A percentile compares a stretch with the other conserved stretches of the same genome.
These are phyloP conservation scores for Solenopsis invicta DNA, from an alignment of 1,140 invertebrate species.

Conservation along the genomic window DNA sequence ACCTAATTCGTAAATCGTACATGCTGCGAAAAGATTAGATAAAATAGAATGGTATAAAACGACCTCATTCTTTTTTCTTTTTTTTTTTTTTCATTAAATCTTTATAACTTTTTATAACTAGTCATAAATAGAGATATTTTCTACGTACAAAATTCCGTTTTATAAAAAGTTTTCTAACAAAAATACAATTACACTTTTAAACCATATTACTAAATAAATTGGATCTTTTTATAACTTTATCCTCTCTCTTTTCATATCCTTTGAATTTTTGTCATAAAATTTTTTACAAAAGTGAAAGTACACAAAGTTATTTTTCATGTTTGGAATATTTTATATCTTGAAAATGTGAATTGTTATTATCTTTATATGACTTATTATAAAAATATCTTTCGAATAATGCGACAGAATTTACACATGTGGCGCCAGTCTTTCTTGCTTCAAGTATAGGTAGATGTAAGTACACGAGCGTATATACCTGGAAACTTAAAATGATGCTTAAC, in stretches of 20 bases:
- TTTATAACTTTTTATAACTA: neutral
- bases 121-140: neutral
- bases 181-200: neutral
- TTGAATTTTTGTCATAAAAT: neutral
- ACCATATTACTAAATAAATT: neutral
- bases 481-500: conserved; percentile 48
- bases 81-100: neutral
- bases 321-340: neutral
- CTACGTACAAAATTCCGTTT: neutral
- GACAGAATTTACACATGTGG: conserved; percentile 36
- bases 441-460: conserved; percentile 32
- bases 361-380: neutral
- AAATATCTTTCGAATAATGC: conserved; percentile 5
- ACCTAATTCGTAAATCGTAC: conserved; percentile 5
- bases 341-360: neutral
- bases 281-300: neutral
- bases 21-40: conserved; percentile 10
- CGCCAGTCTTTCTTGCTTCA: conserved; percentile 32
- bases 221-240: neutral
- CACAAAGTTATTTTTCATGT: neutral
- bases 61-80: neutral
- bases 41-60: neutral
- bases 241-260: neutral
- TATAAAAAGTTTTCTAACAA: neutral
- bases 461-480: neutral